Conservation (phyloP, 2,113 vertebrate genomes). For the Ivindomyrus marchei region DNA sequence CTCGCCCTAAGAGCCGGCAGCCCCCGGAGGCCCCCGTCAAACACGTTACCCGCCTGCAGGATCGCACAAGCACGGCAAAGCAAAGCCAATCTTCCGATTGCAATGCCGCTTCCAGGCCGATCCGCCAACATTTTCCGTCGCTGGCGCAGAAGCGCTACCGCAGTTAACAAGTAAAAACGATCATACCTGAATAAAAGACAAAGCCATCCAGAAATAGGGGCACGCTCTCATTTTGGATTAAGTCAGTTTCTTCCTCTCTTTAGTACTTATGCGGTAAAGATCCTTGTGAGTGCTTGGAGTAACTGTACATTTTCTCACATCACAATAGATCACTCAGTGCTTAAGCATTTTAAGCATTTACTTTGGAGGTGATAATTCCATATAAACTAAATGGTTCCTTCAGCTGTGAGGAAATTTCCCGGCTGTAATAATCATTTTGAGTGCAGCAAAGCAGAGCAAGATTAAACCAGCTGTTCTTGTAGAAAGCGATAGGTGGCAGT, state of each 20-base stretch:
- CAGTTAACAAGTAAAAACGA: not conserved
- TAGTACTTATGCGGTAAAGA: not conserved
- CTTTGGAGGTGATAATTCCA: not conserved
- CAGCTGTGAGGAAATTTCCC: not conserved
- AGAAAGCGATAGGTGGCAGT: slow-evolving; percentile 79
- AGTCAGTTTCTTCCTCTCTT: not conserved
- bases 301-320: not conserved
- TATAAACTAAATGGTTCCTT: not conserved
- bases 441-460: not conserved
- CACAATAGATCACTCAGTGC: not conserved
- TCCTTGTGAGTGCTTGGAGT: not conserved
- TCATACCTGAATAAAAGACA: not conserved
- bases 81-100: not conserved
- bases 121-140: not conserved
- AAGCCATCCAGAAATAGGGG: not conserved
- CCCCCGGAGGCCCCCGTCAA: not conserved
- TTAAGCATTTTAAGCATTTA: not conserved
- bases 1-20: not conserved
- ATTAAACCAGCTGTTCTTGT: slow-evolving; percentile 34
- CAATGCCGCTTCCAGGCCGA: not conserved
- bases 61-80: not conserved
- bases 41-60: not conserved
- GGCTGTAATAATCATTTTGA: not conserved
- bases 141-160: not conserved
- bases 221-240: not conserved